Base-by-base conservation (phyloP, 2,888 invertebrate species). In the Copidosoma aretas region DNA sequence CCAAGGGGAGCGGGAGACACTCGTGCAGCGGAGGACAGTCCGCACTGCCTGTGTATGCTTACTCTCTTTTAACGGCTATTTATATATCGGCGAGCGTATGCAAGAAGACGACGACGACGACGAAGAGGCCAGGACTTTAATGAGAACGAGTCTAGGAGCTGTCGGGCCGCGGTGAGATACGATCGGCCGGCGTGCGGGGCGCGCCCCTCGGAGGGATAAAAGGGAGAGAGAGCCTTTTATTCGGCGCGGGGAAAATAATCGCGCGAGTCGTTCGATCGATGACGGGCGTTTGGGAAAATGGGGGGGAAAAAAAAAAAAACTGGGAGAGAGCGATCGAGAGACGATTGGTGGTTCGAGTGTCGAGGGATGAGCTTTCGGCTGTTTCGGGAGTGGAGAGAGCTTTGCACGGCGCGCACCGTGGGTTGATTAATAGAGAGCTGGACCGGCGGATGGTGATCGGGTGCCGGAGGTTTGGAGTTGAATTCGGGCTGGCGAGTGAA, bases 101-200 rank as follows among this genome's bases (percentile, higher is more conserved):
- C 43, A 78, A 78, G 80, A 80, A 81, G 79, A 41, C 17, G 24
- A 43, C 19, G 15, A 60, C 21, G 32, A 32, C n/a, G 46, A 24
- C 39, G 53, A 52, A 22, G 32, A 41, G 10, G 10, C 32, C 76
- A 77, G 75, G 75, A 76, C 79, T 81, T 70, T 82, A 83, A 82
- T 79, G 82, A 81, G 81, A 83, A 82, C 78, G 82, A 81, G 81
- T 81, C 81, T 80, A 81, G 79, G 77, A 78, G 78, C 79, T 80
- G 81, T 80, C 79, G 77, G 75, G 73, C 72, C 71, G 74, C 75
- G n/a, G 77, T 77, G 79, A 81, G 80, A 78, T 80, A 80, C 79
- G 79, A 79, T 79, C 79, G 71, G 73, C 66, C 72, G 62, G 66
- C 68, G 64, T 25, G 49, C 43, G 15, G 41, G 43, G 15, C 43